A percentile compares a stretch with the other conserved stretches of the same genome.
phyloP scores from a whole-genome alignment of 2,797 vertebrate species.

The Anomalospiza imberbis region DNA sequence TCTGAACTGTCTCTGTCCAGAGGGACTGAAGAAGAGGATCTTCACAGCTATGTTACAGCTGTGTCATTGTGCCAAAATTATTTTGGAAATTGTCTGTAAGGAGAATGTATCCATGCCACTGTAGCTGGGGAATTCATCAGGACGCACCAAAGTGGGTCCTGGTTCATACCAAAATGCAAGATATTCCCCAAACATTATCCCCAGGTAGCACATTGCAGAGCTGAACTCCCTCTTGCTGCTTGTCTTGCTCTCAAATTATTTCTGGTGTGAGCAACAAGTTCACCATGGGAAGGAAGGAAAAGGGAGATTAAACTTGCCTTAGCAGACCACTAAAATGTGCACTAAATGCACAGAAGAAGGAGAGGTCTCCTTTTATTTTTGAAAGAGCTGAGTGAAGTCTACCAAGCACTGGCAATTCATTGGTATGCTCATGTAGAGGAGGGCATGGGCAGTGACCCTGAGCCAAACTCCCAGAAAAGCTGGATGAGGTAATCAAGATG shows the following conservation, averaged over 20 bases:
- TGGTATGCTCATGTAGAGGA: background rate
- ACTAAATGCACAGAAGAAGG: background rate
- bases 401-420: accelerated
- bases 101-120: background rate
- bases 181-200: background rate
- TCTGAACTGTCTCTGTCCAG: background rate
- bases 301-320: background rate
- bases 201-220: background rate
- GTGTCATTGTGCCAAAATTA: background rate
- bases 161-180: background rate
- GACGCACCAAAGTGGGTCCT: background rate
- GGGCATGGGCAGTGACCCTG: background rate
- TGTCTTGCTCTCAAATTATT: background rate
- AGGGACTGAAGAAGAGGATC: background rate
- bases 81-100: background rate
- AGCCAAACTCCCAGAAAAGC: background rate
- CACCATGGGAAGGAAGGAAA: background rate
- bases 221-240: background rate
- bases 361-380: background rate
- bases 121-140: background rate
- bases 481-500: background rate
- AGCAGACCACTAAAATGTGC: background rate
- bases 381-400: background rate
- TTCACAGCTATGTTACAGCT: background rate
- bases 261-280: background rate